These are phyloP conservation scores for Ooceraea biroi DNA, from an alignment of 1,140 invertebrate genomes.

Conservation along the genomic window DNA sequence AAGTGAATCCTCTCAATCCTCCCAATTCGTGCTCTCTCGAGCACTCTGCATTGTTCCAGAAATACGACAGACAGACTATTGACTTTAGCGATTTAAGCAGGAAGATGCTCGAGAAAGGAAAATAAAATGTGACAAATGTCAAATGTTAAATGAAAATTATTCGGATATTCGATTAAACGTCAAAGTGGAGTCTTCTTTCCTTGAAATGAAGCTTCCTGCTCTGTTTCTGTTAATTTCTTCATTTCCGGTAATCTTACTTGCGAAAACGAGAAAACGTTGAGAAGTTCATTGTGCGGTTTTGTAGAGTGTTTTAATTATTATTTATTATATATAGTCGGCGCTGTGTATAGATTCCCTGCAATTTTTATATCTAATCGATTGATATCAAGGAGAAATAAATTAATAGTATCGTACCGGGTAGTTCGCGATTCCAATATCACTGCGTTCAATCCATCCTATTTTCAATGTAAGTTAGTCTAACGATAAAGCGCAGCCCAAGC, in stretches of 20 bases:
- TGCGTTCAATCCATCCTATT: not conserved
- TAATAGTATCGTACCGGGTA: not conserved
- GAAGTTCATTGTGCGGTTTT: too few relatives aligned
- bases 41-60: not conserved
- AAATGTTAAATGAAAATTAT: not conserved
- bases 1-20: slow-evolving; percentile 73
- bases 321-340: not conserved
- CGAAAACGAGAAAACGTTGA: not conserved
- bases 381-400: not conserved
- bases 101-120: not conserved
- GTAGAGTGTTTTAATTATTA: too few relatives aligned
- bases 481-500: not conserved
- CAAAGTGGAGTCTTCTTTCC: too few relatives aligned
- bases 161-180: too few relatives aligned
- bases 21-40: not conserved
- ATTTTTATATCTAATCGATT: too few relatives aligned
- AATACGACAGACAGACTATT: not conserved
- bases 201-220: too few relatives aligned
- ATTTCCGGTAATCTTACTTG: not conserved
- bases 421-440: not conserved
- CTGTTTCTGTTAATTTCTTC: not conserved
- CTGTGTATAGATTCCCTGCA: not conserved
- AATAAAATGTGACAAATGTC: too few relatives aligned
- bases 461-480: not conserved
- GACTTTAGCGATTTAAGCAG: not conserved